Conservation (phyloP, 2,797 vertebrate genomes). For the Erpetoichthys calabaricus region DNA sequence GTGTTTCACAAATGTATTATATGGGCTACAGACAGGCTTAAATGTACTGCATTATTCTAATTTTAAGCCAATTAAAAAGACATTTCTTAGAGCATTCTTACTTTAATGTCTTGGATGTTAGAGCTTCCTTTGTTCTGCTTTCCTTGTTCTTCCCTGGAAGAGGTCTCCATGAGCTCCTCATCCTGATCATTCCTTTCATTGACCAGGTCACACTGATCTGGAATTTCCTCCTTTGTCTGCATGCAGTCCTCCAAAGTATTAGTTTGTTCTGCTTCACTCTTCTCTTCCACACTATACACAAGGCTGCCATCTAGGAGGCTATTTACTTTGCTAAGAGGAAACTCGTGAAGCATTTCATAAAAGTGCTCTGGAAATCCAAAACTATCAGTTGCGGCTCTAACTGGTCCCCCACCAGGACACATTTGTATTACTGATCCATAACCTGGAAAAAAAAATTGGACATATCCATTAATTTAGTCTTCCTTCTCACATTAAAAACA, state of each 20-base stretch:
- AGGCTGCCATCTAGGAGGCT: constrained; percentile 70
- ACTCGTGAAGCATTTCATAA: constrained; percentile 70
- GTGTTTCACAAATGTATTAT: too few species aligned
- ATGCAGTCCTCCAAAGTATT: constrained; percentile 23
- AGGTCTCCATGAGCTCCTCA: constrained; percentile 33
- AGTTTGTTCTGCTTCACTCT: constrained; percentile 31
- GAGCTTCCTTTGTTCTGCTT: constrained; percentile 45
- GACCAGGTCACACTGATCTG: too few species aligned
- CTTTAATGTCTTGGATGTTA: constrained; percentile 51
- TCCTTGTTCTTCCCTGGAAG: constrained; percentile 25
- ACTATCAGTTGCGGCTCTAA: constrained; percentile 73
- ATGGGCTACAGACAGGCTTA: too few species aligned
- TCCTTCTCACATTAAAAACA: too few species aligned
- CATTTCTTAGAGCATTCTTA: constrained; percentile 27
- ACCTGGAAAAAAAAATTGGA: constrained; percentile 43
- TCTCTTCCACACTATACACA: constrained; percentile 12
- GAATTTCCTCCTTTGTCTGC: constrained; percentile 22
- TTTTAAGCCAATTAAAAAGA: not conserved
- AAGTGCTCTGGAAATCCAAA: constrained; percentile 85
- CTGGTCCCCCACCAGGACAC: constrained; percentile 77
- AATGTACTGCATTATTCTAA: too few species aligned
- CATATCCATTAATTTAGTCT: too few species aligned
- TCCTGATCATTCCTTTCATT: constrained; percentile 11
- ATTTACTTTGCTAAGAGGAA: constrained; percentile 80
- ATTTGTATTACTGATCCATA: constrained; percentile 87